Evolutionary conservation across 1,140 invertebrate species (phyloP).

Genomic region (Drosophila oshimai): DNA sequence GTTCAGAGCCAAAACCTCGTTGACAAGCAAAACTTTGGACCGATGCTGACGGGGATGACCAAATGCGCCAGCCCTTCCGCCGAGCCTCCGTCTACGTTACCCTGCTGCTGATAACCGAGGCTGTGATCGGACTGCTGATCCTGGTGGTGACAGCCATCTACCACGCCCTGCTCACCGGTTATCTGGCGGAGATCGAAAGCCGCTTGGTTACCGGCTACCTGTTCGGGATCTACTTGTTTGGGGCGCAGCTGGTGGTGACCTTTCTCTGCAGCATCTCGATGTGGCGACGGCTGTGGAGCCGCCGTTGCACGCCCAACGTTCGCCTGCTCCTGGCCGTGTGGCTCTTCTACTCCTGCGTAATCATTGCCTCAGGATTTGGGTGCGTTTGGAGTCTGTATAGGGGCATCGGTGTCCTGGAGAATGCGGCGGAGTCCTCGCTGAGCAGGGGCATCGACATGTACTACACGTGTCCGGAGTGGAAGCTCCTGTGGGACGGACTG

Average conservation of each 20-base stretch:
- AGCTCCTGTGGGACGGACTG: conserved; percentile 71
- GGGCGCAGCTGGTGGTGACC: conserved; percentile 49
- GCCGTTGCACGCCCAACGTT: conserved; percentile 65
- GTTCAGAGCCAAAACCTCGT: not conserved
- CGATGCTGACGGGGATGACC: conserved; percentile 56
- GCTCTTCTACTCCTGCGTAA: conserved; percentile 67
- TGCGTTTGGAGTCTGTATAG: conserved; percentile 54
- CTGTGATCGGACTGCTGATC: conserved; percentile 56
- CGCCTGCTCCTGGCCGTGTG: conserved; percentile 58
- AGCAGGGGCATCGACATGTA: conserved; percentile 72
- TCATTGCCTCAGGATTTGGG: conserved; percentile 59
- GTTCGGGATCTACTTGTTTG: conserved; percentile 58
- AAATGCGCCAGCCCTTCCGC: conserved; percentile 75
- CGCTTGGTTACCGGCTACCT: conserved; percentile 50
- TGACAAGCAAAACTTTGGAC: not conserved
- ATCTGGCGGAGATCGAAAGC: conserved; percentile 46
- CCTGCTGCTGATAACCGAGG: conserved; percentile 59
- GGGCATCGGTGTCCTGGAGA: conserved; percentile 39
- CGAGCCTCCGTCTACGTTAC: conserved; percentile 55
- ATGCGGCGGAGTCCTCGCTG: conserved; percentile 50
- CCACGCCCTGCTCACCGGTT: conserved; percentile 49
- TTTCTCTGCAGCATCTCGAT: conserved; percentile 59
- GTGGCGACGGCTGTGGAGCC: conserved; percentile 66
- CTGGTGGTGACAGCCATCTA: conserved; percentile 56
- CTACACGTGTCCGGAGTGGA: conserved; percentile 74